These are phyloP conservation scores for Tyria jacobaeae DNA, from an alignment of 2,888 invertebrate genomes.

Conservation along the genomic window DNA sequence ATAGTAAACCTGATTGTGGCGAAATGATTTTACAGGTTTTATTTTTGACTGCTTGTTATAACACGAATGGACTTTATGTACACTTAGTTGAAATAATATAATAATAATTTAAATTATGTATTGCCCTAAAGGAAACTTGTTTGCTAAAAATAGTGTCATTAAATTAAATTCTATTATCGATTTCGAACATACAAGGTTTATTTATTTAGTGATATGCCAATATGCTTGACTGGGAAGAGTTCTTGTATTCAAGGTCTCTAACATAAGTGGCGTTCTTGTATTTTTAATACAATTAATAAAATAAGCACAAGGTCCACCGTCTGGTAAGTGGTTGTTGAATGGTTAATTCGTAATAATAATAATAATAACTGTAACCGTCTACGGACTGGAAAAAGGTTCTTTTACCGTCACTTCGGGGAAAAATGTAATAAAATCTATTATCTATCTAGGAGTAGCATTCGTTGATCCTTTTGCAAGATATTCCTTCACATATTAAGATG, in stretches of 20 bases:
- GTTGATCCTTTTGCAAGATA: neutral
- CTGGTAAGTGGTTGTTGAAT: neutral
- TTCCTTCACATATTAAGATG: neutral
- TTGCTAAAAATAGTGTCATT: no score
- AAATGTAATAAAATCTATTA: neutral
- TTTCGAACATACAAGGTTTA: neutral
- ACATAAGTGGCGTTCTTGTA: no score
- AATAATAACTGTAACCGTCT: neutral
- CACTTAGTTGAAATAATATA: no score
- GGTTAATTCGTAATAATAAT: no score
- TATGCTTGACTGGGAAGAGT: neutral
- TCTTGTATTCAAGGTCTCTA: neutral
- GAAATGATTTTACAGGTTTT: neutral
- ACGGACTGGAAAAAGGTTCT: neutral
- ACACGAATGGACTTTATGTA: neutral
- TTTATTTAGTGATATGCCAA: neutral
- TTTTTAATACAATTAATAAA: neutral
- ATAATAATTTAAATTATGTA: no score
- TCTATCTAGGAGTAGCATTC: neutral
- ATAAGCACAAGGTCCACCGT: neutral
- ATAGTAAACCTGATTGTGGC: neutral
- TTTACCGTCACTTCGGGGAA: neutral
- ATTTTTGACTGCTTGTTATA: neutral
- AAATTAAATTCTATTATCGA: neutral
- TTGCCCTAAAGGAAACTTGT: no score